A percentile compares a stretch with the other conserved stretches of the same genome.
These are phyloP conservation scores for Novumbra hubbsi DNA, from an alignment of 2,797 vertebrate genomes.

Conservation along the genomic window DNA sequence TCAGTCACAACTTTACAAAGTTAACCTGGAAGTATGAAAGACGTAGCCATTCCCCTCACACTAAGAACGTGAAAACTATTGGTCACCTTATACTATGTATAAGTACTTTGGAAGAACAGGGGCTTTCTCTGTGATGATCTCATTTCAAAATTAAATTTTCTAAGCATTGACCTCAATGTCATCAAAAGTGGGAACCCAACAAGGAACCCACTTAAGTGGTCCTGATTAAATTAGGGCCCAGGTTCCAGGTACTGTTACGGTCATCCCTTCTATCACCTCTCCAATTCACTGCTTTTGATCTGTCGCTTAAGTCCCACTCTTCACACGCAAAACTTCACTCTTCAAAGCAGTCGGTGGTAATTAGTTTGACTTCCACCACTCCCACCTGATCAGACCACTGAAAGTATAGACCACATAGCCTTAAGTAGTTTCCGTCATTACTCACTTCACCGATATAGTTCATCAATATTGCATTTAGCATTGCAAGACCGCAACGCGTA, in stretches of 20 bases:
- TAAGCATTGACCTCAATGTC: conserved; percentile 39
- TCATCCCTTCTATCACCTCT: conserved; percentile 24
- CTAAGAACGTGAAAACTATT: background rate
- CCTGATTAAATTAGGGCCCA: conserved; percentile 28
- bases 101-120: background rate
- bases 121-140: conserved; percentile 18
- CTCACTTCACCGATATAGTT: background rate
- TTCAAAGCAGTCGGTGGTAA: background rate
- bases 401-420: background rate
- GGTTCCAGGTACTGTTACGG: conserved; percentile 37
- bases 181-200: conserved; percentile 41
- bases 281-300: conserved; percentile 33
- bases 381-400: conserved; percentile 3
- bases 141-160: conserved; percentile 39
- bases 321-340: background rate
- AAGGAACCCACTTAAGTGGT: conserved; percentile 46
- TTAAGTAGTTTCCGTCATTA: background rate
- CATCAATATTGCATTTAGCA: background rate
- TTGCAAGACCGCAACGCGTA: background rate
- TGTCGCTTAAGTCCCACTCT: background rate
- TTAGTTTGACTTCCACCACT: background rate
- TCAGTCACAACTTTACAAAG: background rate
- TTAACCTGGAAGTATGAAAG: background rate
- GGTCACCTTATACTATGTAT: background rate
- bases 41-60: background rate